Evolutionary conservation across 2,797 vertebrate genomes (phyloP), one percentile per base, ranked within the genome.

Genomic region (Parauchenoglanis ngamensis): DNA sequence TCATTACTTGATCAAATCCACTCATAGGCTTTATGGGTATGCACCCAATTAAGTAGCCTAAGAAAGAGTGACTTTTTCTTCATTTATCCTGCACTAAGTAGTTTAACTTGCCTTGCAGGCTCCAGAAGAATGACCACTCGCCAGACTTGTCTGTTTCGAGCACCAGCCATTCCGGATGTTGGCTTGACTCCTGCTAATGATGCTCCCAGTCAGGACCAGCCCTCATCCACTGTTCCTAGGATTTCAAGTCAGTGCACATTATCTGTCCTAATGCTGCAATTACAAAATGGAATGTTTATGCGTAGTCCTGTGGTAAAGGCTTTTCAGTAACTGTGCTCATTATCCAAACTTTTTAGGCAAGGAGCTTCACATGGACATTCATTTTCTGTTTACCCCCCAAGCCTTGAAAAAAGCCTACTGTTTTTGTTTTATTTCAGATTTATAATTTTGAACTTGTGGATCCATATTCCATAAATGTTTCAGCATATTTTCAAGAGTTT

Each of bases 61-160:
- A 73, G 19, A 10, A 46, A 11, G 44, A 25, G 11, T 76, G 35
- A 7, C 13, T 75, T 25, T 44, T 72, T 84, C 87, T 28, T 23
- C 23, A n/a, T 3, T 78, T 25, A 15, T 13, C 76, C 25, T 49
- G n/a, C 7, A 0, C 7, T 13, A 3, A 90, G 23, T 73, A 52
- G 1, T 85, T 80, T 77, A 31, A 57, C 61, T 78, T 89, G 0
- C 54, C 90, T 90, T 46, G 82, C 79, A 93, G 94, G 94, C 94
- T 92, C 92, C 70, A 92, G 72, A 81, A 94, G 91, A 87, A 87
- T 94, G 89, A 94, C 95, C 92, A 76, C 87, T 76, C 95, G 96
- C 21, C 96, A 96, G 90, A 93, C 93, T 0, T 93, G 91, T 61
- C 86, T 92, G 87, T 92, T 96, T 87, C 95, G 96, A 87, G 67